phyloP scores from a whole-genome alignment of 2,888 invertebrate species.

The Drosophila macrospina region DNA sequence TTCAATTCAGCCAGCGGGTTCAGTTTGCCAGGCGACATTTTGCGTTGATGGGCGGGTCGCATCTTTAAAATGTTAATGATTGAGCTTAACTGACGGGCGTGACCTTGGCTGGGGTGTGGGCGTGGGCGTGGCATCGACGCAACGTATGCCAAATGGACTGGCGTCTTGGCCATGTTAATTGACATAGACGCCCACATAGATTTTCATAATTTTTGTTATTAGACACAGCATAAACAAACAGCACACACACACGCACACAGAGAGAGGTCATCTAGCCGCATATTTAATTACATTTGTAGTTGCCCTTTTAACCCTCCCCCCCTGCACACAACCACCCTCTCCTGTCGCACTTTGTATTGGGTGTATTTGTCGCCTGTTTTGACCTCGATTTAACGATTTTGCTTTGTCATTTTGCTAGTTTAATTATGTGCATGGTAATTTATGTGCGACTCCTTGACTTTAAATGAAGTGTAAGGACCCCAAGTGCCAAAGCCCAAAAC shows the following conservation, averaged over 20 bases:
- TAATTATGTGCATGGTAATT: constrained; percentile 83
- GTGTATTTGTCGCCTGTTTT: constrained; percentile 33
- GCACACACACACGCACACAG: constrained; percentile 28
- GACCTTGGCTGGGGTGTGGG: not conserved
- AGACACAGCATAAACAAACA: constrained; percentile 37
- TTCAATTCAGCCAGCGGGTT: constrained; percentile 31
- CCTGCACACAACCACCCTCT: no score
- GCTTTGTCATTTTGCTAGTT: constrained; percentile 81
- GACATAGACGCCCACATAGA: constrained; percentile 62
- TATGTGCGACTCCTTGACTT: constrained; percentile 77
- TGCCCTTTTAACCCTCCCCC: constrained; percentile 31
- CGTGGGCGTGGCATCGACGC: constrained; percentile 49
- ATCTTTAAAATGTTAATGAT: constrained; percentile 58
- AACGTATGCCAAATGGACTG: constrained; percentile 34
- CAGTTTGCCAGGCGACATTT: constrained; percentile 8
- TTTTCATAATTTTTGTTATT: constrained; percentile 75
- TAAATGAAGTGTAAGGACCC: constrained; percentile 76
- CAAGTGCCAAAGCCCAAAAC: constrained; percentile 21
- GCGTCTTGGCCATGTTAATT: constrained; percentile 61
- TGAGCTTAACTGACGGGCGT: constrained; percentile 31
- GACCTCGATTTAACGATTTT: constrained; percentile 78
- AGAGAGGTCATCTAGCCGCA: constrained; percentile 65
- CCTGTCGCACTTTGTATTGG: no score
- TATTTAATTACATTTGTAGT: constrained; percentile 73
- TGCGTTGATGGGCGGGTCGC: constrained; percentile 13